Evolutionary conservation across 2,888 invertebrate species (phyloP), one percentile per base, ranked within the genome.

Genomic region (Pemphredon lugubris): DNA sequence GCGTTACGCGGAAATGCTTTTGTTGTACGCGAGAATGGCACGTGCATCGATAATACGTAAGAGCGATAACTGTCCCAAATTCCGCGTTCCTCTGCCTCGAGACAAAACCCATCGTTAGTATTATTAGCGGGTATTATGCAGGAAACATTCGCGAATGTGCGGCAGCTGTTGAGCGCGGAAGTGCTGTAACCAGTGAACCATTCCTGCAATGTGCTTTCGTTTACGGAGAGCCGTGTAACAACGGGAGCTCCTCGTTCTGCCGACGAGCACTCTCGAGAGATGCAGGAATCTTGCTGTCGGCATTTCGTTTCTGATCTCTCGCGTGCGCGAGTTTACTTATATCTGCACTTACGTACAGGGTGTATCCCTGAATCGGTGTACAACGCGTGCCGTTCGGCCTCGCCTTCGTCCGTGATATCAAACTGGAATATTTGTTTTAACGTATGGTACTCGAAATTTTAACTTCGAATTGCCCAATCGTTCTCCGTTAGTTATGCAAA

Each of bases 221-320:
- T 71, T 51, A 50, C 50, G 40, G 30, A 42, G 47, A 57, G 30
- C 51, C 47, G 73, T 54, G 65, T 40, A 74, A 78, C 74, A 77
- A 77, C 64, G 51, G 44, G 48, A 48, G 55, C 73, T 74, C 39
- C 40, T 26, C 60, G 54, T 23, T 60, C 54, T 45, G 30, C 5
- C 32, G 26, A 45, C 40, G 23, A 59, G 45, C 39, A 34, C 23
- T 13, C 34, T 13, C 44, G n/a, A 51, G 50, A 51, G 34, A 34
- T 11, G 13, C 0, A 20, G 32, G 13, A 30, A 50, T 53, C 39
- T 32, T 13, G 16, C 23, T 34, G 34, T 34, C 57, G 57, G 21
- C 55, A n/a, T 44, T 39, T 40, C 32, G 9, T 40, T 30, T 14
- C 7, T 7, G 42, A 42, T 20, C 45, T 45, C 44, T 20, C 45